A percentile compares a stretch with the other conserved stretches of the same genome.
These are phyloP conservation scores for Sphenopsis melanotis DNA, from an alignment of 2,797 vertebrate genomes.

Conservation along the genomic window DNA sequence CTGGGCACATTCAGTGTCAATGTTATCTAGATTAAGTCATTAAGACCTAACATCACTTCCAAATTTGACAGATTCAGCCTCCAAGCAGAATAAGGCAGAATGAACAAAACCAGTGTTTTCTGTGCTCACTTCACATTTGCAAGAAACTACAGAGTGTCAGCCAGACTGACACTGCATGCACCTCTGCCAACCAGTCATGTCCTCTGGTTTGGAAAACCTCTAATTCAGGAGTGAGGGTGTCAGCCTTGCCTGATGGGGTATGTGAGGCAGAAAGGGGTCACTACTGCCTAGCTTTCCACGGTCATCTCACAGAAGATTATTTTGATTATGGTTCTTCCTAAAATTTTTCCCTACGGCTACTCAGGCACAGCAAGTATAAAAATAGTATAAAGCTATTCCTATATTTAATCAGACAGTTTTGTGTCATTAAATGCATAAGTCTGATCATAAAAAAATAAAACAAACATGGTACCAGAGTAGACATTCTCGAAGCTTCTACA, in stretches of 20 bases:
- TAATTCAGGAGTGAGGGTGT: neutral
- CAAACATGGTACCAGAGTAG: neutral
- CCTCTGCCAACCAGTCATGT: neutral
- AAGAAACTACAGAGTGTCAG: constrained; percentile 50
- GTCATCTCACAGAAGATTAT: neutral
- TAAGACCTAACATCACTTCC: neutral
- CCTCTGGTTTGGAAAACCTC: constrained; percentile 1
- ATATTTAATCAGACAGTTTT: neutral
- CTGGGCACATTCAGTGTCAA: neutral
- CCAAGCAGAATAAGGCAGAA: neutral
- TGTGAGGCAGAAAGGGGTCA: neutral
- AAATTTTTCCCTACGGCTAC: neutral
- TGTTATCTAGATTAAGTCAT: neutral
- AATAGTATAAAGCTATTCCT: neutral
- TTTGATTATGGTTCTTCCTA: neutral
- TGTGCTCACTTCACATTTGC: neutral
- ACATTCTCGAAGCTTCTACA: neutral
- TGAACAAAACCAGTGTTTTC: neutral
- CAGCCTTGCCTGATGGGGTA: neutral
- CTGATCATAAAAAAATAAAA: neutral
- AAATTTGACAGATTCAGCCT: neutral
- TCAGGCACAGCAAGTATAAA: neutral
- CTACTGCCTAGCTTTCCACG: neutral
- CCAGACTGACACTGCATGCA: neutral
- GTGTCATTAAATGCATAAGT: neutral